Percentiles rank a stretch among this genome's conserved stretches.
phyloP scores from a whole-genome alignment of 2,888 invertebrate genomes.

The Pseudococcus jackbeardsleyi region DNA sequence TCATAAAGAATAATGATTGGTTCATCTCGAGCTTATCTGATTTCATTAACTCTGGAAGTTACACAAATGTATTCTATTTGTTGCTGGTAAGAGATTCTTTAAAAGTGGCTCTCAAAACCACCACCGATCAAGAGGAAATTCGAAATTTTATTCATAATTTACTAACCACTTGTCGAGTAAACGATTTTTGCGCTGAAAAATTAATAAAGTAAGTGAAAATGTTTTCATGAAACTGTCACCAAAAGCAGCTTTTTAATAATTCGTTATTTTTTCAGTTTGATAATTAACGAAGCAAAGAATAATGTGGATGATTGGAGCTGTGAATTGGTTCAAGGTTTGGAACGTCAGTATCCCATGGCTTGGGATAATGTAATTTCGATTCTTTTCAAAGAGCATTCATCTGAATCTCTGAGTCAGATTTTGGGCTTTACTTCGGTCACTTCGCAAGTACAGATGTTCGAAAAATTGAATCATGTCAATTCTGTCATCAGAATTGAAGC shows the following conservation, averaged over 20 bases:
- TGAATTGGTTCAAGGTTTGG: conserved; percentile 75
- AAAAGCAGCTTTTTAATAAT: background rate
- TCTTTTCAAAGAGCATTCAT: conserved; percentile 21
- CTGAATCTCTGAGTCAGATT: conserved; percentile 47
- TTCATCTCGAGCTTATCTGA: conserved; percentile 64
- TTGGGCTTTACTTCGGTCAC: conserved; percentile 62
- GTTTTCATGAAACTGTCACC: background rate
- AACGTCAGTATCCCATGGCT: conserved; percentile 78
- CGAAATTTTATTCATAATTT: conserved; percentile 44
- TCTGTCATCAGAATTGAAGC: conserved; percentile 78
- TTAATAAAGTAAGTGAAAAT: conserved; percentile 61
- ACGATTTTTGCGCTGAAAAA: conserved; percentile 64
- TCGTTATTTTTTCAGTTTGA: conserved; percentile 15
- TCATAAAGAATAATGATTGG: conserved; percentile 58
- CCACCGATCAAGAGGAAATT: conserved; percentile 53
- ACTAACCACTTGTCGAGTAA: conserved; percentile 53
- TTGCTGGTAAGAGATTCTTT: conserved; percentile 64
- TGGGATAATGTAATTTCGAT: conserved; percentile 77
- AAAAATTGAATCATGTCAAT: conserved; percentile 80
- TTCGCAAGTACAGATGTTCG: conserved; percentile 57
- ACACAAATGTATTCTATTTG: conserved; percentile 65
- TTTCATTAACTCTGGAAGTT: conserved; percentile 61
- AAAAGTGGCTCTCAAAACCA: conserved; percentile 48
- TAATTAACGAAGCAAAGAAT: conserved; percentile 18
- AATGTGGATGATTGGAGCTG: conserved; percentile 52